A percentile compares a stretch with the other conserved stretches of the same genome.
Evolutionary conservation across 2,113 vertebrate species (phyloP).

Genomic region (Crotalus viridis): DNA sequence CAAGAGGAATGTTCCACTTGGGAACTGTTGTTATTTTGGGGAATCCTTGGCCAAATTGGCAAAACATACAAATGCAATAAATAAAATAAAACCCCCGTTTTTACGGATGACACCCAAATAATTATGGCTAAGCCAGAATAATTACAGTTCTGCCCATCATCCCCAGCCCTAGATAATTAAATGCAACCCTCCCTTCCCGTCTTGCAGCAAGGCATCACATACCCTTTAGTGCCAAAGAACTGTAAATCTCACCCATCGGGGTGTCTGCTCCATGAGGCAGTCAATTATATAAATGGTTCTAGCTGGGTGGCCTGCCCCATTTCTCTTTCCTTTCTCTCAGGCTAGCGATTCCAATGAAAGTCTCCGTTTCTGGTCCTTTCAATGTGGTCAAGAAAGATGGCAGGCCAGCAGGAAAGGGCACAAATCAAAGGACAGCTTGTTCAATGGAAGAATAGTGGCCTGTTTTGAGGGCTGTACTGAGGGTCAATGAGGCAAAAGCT

Average conservation of each 20-base stretch:
- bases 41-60: neutral
- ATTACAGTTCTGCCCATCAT: neutral
- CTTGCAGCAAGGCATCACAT: neutral
- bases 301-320: constrained; percentile 44
- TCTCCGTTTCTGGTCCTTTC: constrained; percentile 40
- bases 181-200: neutral
- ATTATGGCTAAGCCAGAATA: neutral
- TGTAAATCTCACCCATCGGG: constrained; percentile 34
- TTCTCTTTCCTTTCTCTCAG: neutral
- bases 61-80: neutral
- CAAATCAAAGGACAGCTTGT: constrained; percentile 8
- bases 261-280: constrained; percentile 1
- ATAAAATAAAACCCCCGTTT: neutral
- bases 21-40: neutral
- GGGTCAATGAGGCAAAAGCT: neutral
- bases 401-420: constrained; percentile 19
- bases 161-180: neutral
- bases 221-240: neutral
- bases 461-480: neutral
- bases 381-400: constrained; percentile 24
- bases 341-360: constrained; percentile 14
- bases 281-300: constrained; percentile 10
- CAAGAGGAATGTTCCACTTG: neutral
- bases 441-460: constrained; percentile 1
- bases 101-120: neutral